Conservation (phyloP, 92 coral and sea anemone species). For the Parazoanthus darwini region DNA sequence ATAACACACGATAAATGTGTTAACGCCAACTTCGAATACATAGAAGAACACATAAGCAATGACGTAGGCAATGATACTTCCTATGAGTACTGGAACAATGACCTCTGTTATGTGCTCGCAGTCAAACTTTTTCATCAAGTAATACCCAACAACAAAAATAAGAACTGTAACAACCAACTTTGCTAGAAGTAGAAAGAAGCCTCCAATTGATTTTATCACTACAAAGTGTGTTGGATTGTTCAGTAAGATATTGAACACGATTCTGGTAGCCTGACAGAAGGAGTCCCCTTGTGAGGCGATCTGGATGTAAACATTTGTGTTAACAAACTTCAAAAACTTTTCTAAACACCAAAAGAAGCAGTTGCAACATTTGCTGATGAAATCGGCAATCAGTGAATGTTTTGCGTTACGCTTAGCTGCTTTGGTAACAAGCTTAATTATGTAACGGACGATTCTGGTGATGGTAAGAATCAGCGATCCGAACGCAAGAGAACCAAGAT, state of each 20-base stretch:
- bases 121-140: conserved; percentile 32
- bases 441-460: conserved; percentile 39
- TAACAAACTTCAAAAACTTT: conserved; percentile 45
- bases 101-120: conserved; percentile 46
- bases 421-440: conserved; percentile 36
- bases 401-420: conserved; percentile 39
- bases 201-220: conserved; percentile 43
- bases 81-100: conserved; percentile 34
- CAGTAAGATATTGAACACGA: conserved; percentile 28
- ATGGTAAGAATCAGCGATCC: conserved; percentile 43
- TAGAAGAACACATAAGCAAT: conserved; percentile 48
- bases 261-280: conserved; percentile 38
- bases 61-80: conserved; percentile 43
- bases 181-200: conserved; percentile 46
- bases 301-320: conserved; percentile 48
- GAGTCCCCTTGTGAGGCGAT: conserved; percentile 49
- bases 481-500: conserved; percentile 44
- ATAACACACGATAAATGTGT: conserved; percentile 45
- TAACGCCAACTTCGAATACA: conserved; percentile 45
- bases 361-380: conserved; percentile 39
- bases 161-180: conserved; percentile 33
- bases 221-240: conserved; percentile 44
- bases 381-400: conserved; percentile 43
- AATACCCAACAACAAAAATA: conserved; percentile 41
- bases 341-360: conserved; percentile 47